A percentile compares a stretch with the other conserved stretches of the same genome.
phyloP scores from a whole-genome alignment of 2,113 vertebrate genomes.

The Calidris pugnax region DNA sequence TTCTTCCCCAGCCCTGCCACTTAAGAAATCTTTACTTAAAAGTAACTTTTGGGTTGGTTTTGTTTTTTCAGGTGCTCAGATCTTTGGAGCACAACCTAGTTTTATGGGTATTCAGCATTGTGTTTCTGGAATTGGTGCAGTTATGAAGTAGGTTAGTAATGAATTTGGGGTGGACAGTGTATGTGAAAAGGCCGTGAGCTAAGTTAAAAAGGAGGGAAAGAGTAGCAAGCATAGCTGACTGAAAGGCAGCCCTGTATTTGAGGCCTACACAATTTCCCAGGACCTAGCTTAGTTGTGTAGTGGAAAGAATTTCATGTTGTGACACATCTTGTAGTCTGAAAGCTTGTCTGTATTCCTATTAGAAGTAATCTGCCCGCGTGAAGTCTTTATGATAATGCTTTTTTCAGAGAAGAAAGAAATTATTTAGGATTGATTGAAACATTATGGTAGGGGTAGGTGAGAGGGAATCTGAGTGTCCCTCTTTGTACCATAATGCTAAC shows the following conservation, averaged over 20 bases:
- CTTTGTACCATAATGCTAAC: neutral
- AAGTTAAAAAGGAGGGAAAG: neutral
- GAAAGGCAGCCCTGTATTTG: neutral
- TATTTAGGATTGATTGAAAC: neutral
- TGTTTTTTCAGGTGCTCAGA: neutral
- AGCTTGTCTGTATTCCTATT: neutral
- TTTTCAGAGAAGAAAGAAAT: neutral
- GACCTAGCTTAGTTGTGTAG: neutral
- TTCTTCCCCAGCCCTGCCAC: neutral
- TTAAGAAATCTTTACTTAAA: neutral
- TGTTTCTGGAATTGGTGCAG: neutral
- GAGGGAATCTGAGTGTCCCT: neutral
- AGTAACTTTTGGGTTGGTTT: neutral
- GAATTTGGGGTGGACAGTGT: neutral
- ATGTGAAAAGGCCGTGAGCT: neutral
- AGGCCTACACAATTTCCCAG: neutral
- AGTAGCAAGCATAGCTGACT: neutral
- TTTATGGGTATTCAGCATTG: neutral
- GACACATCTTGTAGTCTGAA: neutral
- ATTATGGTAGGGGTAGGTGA: fast-evolving
- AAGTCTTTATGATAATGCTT: neutral
- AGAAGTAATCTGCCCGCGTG: too few species aligned
- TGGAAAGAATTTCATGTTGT: neutral
- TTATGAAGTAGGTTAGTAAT: neutral
- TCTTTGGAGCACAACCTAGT: neutral